Conservation (phyloP, 2,113 vertebrate genomes). For the Corydoras sp. region DNA sequence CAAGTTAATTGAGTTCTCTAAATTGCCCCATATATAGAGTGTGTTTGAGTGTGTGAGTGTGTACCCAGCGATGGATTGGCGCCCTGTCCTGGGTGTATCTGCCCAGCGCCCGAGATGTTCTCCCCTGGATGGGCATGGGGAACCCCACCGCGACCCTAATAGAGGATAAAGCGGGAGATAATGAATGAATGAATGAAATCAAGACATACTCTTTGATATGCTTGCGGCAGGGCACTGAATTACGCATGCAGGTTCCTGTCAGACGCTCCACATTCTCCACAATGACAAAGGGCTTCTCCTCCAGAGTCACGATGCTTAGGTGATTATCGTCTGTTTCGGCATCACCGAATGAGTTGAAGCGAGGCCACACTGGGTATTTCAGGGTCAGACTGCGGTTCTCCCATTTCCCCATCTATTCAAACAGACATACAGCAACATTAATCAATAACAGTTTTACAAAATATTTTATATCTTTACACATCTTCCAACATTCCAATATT, state of each 20-base stretch:
- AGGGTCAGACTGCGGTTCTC: slow-evolving; percentile 88
- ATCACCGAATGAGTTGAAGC: slow-evolving; percentile 88
- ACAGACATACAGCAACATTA: slow-evolving; percentile 9
- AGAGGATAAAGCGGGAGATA: too few relatives aligned
- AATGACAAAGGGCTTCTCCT: slow-evolving; percentile 95
- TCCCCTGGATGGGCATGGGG: too few relatives aligned
- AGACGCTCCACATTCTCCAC: slow-evolving; percentile 93
- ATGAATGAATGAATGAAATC: not conserved
- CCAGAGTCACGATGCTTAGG: slow-evolving; percentile 93
- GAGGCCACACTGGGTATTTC: slow-evolving; percentile 91
- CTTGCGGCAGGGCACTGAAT: slow-evolving; percentile 92
- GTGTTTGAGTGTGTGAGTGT: too few relatives aligned
- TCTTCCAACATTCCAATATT: too few relatives aligned
- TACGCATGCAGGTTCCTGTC: slow-evolving; percentile 92
- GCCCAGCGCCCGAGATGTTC: too few relatives aligned
- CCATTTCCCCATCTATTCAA: slow-evolving; percentile 86
- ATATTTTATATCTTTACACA: not conserved
- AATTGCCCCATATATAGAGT: too few relatives aligned
- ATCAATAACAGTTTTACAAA: not conserved
- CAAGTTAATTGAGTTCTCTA: too few relatives aligned
- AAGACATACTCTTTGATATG: slow-evolving; percentile 86
- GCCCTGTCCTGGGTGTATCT: too few relatives aligned
- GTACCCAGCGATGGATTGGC: too few relatives aligned
- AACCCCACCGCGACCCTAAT: too few relatives aligned
- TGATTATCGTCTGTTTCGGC: slow-evolving; percentile 91